A percentile compares a stretch with the other conserved stretches of the same genome.
Conservation (phyloP, 37 sponge, comb jelly and placozoan species). For the Bolinopsis microptera region DNA sequence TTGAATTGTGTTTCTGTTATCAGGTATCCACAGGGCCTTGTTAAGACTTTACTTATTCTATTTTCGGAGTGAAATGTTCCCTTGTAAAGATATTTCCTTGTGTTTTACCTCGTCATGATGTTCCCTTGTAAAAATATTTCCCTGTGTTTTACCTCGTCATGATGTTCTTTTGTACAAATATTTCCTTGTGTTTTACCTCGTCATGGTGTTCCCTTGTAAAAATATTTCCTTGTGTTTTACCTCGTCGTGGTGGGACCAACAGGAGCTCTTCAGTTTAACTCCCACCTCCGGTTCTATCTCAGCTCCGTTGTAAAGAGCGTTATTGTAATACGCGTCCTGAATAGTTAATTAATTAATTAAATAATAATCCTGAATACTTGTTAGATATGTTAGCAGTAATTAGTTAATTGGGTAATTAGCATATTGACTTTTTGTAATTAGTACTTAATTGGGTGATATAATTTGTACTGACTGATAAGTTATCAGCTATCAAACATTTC, state of each 20-base stretch:
- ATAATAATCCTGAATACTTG: too few species aligned
- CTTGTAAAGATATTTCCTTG: neutral
- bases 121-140: neutral
- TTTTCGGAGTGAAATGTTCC: too few species aligned
- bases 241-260: constrained; percentile 59
- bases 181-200: neutral
- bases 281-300: neutral
- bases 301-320: constrained; percentile 5
- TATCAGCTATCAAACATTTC: too few species aligned
- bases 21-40: too few species aligned
- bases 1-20: too few species aligned
- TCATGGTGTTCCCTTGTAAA: neutral
- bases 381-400: too few species aligned
- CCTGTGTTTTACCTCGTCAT: neutral
- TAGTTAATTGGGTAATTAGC: too few species aligned
- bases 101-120: neutral
- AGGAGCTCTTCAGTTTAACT: constrained; percentile 16
- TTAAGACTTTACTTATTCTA: too few species aligned
- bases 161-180: neutral
- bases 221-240: neutral
- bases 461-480: too few species aligned
- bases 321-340: constrained; percentile 7
- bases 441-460: too few species aligned
- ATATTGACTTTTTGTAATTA: too few species aligned
- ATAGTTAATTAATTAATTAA: too few species aligned